Conservation (phyloP, 2,888 invertebrate genomes). For the Ectobius pallidus region DNA sequence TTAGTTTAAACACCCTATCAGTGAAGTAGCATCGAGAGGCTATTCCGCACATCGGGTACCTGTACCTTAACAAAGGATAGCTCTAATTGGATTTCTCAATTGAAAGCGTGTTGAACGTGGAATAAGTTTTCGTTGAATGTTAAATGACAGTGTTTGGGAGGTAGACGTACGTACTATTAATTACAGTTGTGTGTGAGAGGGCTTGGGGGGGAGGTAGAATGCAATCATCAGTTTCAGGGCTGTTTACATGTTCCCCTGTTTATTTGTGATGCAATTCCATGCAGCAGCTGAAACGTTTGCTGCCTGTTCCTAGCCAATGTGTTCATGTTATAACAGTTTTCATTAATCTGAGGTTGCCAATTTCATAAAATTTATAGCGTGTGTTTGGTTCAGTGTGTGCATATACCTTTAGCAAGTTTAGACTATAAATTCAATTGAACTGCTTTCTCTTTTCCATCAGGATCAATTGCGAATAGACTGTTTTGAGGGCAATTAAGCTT, state of each 20-base stretch:
- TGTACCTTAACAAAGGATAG: not conserved
- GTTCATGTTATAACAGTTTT: not conserved
- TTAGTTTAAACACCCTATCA: no score
- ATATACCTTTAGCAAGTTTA: no score
- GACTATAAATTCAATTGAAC: no score
- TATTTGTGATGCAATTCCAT: slow-evolving; percentile 3
- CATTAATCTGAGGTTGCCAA: not conserved
- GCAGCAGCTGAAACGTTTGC: not conserved
- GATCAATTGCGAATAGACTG: no score
- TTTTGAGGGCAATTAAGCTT: no score
- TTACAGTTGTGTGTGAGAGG: no score
- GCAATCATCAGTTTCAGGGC: not conserved
- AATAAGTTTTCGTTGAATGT: not conserved
- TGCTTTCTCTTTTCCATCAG: no score
- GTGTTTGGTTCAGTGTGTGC: no score
- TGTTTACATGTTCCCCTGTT: not conserved
- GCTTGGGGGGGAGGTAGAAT: not conserved
- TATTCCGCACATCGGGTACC: not conserved
- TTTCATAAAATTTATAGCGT: no score
- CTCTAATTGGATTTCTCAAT: slow-evolving; percentile 13
- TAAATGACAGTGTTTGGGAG: slow-evolving; percentile 15
- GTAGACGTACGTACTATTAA: slow-evolving; percentile 6
- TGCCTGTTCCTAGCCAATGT: no score
- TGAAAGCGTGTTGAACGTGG: slow-evolving; percentile 3
- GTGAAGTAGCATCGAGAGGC: not conserved